phyloP scores from a whole-genome alignment of 2,888 invertebrate genomes.

The Acleris sparsana region DNA sequence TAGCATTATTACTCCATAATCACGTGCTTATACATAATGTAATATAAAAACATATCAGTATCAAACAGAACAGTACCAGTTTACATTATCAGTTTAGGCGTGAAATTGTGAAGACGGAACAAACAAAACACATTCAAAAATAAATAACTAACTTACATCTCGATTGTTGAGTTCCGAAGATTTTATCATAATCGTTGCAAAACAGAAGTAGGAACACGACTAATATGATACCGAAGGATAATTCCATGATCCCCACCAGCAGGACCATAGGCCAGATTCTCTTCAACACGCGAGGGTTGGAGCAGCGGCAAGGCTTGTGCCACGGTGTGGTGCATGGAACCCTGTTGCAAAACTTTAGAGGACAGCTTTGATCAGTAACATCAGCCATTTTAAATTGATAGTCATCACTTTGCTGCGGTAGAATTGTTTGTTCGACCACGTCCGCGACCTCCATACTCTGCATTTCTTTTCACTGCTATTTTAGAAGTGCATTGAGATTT shows the following conservation, averaged over 20 bases:
- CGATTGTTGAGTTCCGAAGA: slow-evolving; percentile 8
- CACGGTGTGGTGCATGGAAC: slow-evolving; percentile 1
- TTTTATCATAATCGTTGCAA: slow-evolving; percentile 6
- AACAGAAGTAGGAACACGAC: background rate
- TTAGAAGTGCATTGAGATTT: background rate
- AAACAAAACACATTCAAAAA: too few species aligned
- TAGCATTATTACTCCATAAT: too few species aligned
- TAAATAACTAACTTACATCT: slow-evolving; percentile 8
- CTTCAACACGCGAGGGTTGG: background rate
- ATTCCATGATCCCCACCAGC: slow-evolving; percentile 11
- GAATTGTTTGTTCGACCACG: background rate
- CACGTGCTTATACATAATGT: too few species aligned
- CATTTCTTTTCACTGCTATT: slow-evolving; percentile 21
- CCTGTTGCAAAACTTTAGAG: slow-evolving; percentile 10
- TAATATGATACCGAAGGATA: slow-evolving; percentile 4
- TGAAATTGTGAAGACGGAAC: too few species aligned
- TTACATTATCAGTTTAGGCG: too few species aligned
- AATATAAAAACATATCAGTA: too few species aligned
- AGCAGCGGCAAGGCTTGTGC: slow-evolving; percentile 12
- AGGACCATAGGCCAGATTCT: slow-evolving; percentile 18
- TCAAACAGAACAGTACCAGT: too few species aligned
- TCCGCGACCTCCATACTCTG: background rate
- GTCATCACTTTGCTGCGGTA: slow-evolving; percentile 8
- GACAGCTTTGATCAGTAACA: background rate
- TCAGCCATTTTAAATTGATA: slow-evolving; percentile 8